A percentile compares a stretch with the other conserved stretches of the same genome.
These are phyloP conservation scores for Drosophila hydei DNA, from an alignment of 1,140 invertebrate species.

Conservation along the genomic window DNA sequence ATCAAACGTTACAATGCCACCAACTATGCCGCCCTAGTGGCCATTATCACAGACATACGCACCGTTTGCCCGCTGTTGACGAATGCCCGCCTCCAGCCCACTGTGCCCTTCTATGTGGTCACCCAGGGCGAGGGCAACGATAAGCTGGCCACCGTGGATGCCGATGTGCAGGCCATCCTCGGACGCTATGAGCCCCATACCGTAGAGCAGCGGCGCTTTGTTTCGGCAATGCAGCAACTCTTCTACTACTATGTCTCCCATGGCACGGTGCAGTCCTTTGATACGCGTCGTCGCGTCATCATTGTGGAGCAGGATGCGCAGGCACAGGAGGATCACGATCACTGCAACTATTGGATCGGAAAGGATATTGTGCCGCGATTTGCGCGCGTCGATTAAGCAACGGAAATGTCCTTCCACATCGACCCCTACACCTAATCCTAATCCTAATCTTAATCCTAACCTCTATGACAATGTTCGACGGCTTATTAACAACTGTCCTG, in stretches of 20 bases:
- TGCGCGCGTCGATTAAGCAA: conserved; percentile 84
- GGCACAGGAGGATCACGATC: conserved; percentile 86
- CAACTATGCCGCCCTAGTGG: conserved; percentile 86
- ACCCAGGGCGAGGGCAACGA: conserved; percentile 86
- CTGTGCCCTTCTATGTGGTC: conserved; percentile 90
- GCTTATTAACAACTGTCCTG: conserved; percentile 4
- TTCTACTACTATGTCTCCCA: conserved; percentile 93
- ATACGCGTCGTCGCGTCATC: conserved; percentile 86
- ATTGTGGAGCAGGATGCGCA: conserved; percentile 89
- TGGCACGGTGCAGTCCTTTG: conserved; percentile 86
- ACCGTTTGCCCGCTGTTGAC: conserved; percentile 91
- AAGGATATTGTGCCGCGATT: conserved; percentile 90
- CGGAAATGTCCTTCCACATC: conserved; percentile 8
- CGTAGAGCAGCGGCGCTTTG: conserved; percentile 89
- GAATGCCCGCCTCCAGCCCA: conserved; percentile 85
- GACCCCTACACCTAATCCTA: background rate
- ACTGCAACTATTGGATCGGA: conserved; percentile 90
- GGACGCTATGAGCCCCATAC: conserved; percentile 89
- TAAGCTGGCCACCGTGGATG: conserved; percentile 86
- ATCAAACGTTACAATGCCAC: conserved; percentile 88
- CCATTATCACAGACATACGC: conserved; percentile 91
- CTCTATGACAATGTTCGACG: conserved; percentile 38
- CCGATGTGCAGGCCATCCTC: conserved; percentile 91
- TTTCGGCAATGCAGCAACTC: conserved; percentile 91
- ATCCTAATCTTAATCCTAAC: background rate